Evolutionary conservation across 2,797 vertebrate genomes (phyloP).

Genomic region (Coccyzus lansbergi): DNA sequence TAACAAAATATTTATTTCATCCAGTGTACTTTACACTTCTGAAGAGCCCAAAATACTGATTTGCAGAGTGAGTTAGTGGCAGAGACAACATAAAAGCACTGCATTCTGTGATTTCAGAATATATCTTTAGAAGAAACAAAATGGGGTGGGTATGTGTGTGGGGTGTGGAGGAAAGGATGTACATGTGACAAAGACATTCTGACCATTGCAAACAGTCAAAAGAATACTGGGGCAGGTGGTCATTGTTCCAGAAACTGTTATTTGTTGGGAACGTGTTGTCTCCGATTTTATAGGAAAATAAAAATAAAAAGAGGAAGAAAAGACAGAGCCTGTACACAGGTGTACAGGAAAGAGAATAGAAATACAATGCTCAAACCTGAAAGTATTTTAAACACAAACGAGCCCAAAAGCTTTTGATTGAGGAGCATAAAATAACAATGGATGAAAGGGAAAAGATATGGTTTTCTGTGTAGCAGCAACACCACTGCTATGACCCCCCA

Average conservation of each 20-base stretch:
- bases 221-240: accelerated
- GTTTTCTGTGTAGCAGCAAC: background rate
- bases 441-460: background rate
- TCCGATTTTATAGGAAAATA: background rate
- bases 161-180: background rate
- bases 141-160: too few species aligned
- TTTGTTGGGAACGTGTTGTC: background rate
- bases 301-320: background rate
- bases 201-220: background rate
- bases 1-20: background rate
- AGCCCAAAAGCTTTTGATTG: background rate
- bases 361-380: background rate
- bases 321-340: background rate
- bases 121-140: background rate
- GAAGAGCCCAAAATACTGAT: background rate
- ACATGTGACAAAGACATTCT: background rate
- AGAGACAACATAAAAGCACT: background rate
- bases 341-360: background rate
- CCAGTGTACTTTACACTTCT: background rate
- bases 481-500: background rate
- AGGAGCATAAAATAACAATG: background rate
- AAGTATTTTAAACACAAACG: background rate
- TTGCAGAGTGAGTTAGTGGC: background rate
- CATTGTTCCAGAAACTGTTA: background rate
- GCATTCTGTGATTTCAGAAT: background rate